These are phyloP conservation scores for Urocynchramus pylzowi DNA, from an alignment of 2,113 vertebrate genomes.

Conservation along the genomic window DNA sequence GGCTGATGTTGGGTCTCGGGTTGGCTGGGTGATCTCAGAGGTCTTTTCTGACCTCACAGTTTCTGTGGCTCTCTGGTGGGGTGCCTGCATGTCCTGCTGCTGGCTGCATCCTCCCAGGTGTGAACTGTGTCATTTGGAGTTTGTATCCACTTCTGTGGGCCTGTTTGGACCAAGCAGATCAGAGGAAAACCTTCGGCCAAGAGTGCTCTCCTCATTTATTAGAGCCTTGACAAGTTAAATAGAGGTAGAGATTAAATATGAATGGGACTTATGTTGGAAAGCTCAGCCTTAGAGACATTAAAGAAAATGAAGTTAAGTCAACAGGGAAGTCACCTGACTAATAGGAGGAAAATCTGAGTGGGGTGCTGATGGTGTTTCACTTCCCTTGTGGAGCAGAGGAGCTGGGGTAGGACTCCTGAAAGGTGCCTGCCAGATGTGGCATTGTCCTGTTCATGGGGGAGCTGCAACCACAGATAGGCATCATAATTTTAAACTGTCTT, in stretches of 20 bases:
- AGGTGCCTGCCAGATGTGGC: background rate
- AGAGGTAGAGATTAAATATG: constrained; percentile 51
- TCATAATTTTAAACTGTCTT: background rate
- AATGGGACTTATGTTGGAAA: constrained; percentile 49
- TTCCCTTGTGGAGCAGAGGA: background rate
- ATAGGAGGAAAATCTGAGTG: background rate
- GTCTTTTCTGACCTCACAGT: background rate
- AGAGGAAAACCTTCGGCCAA: background rate
- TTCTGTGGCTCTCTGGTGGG: background rate
- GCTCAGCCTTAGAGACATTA: constrained; percentile 19
- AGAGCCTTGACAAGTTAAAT: constrained; percentile 54
- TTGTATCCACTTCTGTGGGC: background rate
- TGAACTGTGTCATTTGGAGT: background rate
- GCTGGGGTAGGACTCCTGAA: background rate
- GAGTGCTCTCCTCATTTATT: constrained; percentile 20
- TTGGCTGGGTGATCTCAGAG: background rate
- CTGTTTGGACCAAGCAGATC: background rate
- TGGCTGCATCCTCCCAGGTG: background rate
- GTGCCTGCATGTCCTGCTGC: background rate
- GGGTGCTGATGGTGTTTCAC: background rate
- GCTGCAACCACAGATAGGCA: background rate
- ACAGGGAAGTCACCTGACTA: constrained; percentile 26
- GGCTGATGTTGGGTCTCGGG: accelerated
- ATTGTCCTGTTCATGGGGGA: background rate
- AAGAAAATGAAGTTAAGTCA: constrained; percentile 39